These are phyloP conservation scores for Ophraella communa DNA, from an alignment of 2,888 invertebrate genomes.

Conservation along the genomic window DNA sequence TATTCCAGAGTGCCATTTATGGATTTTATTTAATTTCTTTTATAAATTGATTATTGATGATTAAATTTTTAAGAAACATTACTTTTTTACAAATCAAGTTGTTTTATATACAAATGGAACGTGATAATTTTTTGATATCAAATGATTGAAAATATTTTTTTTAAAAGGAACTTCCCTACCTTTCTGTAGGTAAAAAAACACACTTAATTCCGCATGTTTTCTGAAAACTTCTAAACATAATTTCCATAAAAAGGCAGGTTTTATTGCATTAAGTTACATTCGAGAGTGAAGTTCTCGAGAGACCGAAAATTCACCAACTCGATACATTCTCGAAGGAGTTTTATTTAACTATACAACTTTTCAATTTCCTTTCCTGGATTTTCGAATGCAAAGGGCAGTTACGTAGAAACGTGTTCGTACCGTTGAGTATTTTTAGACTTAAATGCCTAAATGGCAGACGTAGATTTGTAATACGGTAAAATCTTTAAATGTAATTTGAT, in stretches of 20 bases:
- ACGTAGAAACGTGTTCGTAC: slow-evolving; percentile 8
- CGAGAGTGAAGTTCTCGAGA: slow-evolving; percentile 44
- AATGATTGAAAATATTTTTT: neutral
- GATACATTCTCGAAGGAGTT: slow-evolving; percentile 43
- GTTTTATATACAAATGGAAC: neutral
- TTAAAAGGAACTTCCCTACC: slow-evolving; percentile 6
- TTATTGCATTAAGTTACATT: slow-evolving; percentile 50
- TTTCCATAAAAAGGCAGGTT: slow-evolving; percentile 53
- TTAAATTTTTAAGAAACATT: too few relatives aligned
- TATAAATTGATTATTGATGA: too few relatives aligned
- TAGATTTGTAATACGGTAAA: neutral
- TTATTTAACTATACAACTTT: slow-evolving; percentile 57
- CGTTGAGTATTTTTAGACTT: slow-evolving; percentile 8
- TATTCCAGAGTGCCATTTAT: too few relatives aligned
- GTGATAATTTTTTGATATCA: neutral
- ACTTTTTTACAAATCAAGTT: too few relatives aligned
- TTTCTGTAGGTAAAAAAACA: slow-evolving; percentile 9
- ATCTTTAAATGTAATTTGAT: neutral
- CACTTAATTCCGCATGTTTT: slow-evolving; percentile 37
- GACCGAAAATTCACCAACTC: slow-evolving; percentile 44
- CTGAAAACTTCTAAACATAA: slow-evolving; percentile 47
- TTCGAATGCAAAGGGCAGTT: slow-evolving; percentile 35
- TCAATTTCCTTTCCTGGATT: slow-evolving; percentile 52
- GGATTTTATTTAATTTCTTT: too few relatives aligned
- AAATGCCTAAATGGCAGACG: neutral